Conservation (phyloP, 2,888 invertebrate genomes). For the Parelbella ahira region DNA sequence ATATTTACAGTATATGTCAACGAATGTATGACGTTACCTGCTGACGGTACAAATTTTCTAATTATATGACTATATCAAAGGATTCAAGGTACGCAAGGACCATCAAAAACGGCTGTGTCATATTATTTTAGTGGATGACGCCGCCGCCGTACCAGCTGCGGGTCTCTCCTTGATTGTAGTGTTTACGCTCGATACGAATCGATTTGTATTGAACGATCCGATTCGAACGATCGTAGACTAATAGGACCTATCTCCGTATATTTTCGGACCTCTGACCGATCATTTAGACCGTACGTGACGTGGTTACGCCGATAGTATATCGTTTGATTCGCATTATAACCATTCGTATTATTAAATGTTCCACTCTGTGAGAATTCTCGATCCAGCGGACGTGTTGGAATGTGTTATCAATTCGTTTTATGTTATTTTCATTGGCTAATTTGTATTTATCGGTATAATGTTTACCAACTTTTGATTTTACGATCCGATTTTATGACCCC, state of each 20-base stretch:
- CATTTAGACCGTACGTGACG: constrained; percentile 75
- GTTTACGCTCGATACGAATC: constrained; percentile 66
- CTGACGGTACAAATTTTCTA: constrained; percentile 49
- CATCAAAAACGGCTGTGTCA: constrained; percentile 77
- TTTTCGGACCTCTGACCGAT: constrained; percentile 70
- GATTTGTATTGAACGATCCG: constrained; percentile 69
- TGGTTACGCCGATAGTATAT: constrained; percentile 73
- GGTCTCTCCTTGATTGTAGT: constrained; percentile 67
- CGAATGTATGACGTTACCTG: too few species aligned
- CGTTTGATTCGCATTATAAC: constrained; percentile 71
- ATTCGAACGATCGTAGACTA: constrained; percentile 54
- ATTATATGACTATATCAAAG: constrained; percentile 50
- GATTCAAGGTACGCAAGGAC: constrained; percentile 50
- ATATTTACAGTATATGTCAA: too few species aligned
- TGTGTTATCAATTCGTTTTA: constrained; percentile 37
- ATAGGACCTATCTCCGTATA: constrained; percentile 70
- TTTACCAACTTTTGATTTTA: constrained; percentile 31
- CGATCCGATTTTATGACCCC: constrained; percentile 27
- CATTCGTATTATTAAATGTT: constrained; percentile 76
- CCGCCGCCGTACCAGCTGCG: constrained; percentile 75
- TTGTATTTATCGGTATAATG: constrained; percentile 28
- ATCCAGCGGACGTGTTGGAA: constrained; percentile 62
- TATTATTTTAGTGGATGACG: constrained; percentile 80
- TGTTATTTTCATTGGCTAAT: constrained; percentile 28
- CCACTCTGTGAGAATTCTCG: constrained; percentile 73